These are phyloP conservation scores for Pristionchus maxplancki DNA, from an alignment of 2,888 invertebrate species.

Conservation along the genomic window DNA sequence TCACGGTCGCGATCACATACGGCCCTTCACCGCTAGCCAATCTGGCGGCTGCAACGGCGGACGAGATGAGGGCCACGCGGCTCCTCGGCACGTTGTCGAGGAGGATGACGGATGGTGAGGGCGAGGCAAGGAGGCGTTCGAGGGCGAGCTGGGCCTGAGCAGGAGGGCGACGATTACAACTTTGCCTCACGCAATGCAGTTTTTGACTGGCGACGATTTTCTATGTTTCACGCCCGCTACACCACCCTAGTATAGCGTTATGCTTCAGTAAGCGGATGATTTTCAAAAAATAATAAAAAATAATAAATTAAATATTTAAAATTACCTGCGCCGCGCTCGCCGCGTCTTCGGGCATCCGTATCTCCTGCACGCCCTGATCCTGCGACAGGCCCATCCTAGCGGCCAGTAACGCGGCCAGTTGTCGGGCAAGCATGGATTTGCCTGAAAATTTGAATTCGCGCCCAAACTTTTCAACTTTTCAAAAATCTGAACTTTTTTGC, in stretches of 20 bases:
- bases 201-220: neutral
- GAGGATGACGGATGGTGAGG: conserved; percentile 63
- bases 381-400: conserved; percentile 62
- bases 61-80: neutral
- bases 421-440: conserved; percentile 44
- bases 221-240: neutral
- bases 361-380: conserved; percentile 64
- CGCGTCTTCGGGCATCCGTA: conserved; percentile 71
- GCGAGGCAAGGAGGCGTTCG: conserved; percentile 59
- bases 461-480: neutral
- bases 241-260: neutral
- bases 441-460: neutral
- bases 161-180: neutral
- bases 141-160: conserved; percentile 53
- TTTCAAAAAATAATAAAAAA: neutral
- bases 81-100: conserved; percentile 71
- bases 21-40: conserved; percentile 80
- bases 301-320: neutral
- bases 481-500: neutral
- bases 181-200: neutral
- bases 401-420: conserved; percentile 91
- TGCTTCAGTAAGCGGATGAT: neutral
- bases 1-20: conserved; percentile 87
- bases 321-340: conserved; percentile 58
- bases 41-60: neutral